Conservation (phyloP, 2,888 invertebrate genomes). For the Octodonta nipae region DNA sequence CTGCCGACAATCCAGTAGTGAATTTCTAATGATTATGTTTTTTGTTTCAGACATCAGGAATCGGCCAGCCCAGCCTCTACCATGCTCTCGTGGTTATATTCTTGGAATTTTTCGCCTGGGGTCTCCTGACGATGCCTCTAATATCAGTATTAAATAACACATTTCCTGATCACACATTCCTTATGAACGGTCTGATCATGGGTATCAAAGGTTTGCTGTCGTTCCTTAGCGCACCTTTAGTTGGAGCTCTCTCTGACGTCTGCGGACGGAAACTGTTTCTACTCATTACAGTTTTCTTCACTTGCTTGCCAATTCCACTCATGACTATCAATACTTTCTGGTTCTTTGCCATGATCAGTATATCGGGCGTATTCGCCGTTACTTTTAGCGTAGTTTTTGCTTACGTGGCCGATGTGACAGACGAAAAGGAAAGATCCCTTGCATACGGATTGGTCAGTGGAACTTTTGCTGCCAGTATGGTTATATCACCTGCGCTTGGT, state of each 20-base stretch:
- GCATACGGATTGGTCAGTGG: conserved; percentile 90
- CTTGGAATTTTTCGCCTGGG: conserved; percentile 99
- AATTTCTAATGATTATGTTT: conserved; percentile 1
- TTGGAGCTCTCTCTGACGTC: conserved; percentile 90
- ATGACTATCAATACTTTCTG: conserved; percentile 92
- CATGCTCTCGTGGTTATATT: conserved; percentile 99
- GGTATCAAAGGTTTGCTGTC: conserved; percentile 67
- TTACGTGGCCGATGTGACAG: conserved; percentile 98
- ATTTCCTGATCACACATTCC: conserved; percentile 96
- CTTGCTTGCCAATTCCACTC: conserved; percentile 95
- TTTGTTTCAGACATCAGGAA: conserved; percentile 59
- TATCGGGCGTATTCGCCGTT: conserved; percentile 96
- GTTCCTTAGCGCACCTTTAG: conserved; percentile 81
- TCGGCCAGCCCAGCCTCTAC: conserved; percentile 90
- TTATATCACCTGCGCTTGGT: conserved; percentile 94
- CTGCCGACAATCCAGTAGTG: background rate
- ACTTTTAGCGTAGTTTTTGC: conserved; percentile 99
- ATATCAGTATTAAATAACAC: conserved; percentile 88
- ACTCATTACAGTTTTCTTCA: conserved; percentile 94
- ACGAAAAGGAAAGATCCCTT: conserved; percentile 84
- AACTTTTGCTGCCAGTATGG: conserved; percentile 97
- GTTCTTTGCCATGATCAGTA: conserved; percentile 97
- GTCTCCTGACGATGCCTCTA: conserved; percentile 93
- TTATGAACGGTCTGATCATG: conserved; percentile 99
- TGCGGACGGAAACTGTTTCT: conserved; percentile 98